Percentiles rank a stretch among this genome's conserved stretches.
These are phyloP conservation scores for Epinotia brunnichana DNA, from an alignment of 2,888 invertebrate genomes.

Conservation along the genomic window DNA sequence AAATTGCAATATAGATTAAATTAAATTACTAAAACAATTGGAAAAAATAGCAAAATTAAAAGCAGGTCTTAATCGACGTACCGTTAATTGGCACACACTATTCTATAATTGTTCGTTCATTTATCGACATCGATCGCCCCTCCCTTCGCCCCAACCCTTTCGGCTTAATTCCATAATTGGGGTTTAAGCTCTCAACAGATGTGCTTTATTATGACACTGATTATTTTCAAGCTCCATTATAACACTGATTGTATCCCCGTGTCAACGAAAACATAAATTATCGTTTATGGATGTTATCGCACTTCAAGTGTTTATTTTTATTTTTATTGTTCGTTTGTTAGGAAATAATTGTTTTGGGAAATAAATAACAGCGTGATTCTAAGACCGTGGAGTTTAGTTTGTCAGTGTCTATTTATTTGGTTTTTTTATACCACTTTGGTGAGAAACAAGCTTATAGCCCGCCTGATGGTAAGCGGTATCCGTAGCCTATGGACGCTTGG, in stretches of 20 bases:
- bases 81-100: too few relatives aligned
- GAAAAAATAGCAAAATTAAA: too few relatives aligned
- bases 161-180: slow-evolving; percentile 82
- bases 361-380: background rate
- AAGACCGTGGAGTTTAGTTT: background rate
- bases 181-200: slow-evolving; percentile 79
- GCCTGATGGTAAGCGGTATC: too few relatives aligned
- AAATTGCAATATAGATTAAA: too few relatives aligned
- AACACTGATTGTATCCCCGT: slow-evolving; percentile 56
- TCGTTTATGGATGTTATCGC: slow-evolving; percentile 23
- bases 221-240: slow-evolving; percentile 28
- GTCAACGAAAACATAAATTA: slow-evolving; percentile 47
- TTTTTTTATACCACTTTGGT: too few relatives aligned
- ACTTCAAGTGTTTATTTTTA: slow-evolving; percentile 5
- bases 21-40: too few relatives aligned
- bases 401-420: background rate
- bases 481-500: too few relatives aligned
- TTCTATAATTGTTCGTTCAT: too few relatives aligned
- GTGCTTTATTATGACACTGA: slow-evolving; percentile 76
- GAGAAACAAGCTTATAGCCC: too few relatives aligned
- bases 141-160: slow-evolving; percentile 54
- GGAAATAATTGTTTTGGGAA: background rate
- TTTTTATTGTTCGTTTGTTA: background rate
- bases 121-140: slow-evolving; percentile 22
- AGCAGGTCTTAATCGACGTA: too few relatives aligned